Conservation (phyloP, 2,888 invertebrate species). For the Dryobotodes eremita region DNA sequence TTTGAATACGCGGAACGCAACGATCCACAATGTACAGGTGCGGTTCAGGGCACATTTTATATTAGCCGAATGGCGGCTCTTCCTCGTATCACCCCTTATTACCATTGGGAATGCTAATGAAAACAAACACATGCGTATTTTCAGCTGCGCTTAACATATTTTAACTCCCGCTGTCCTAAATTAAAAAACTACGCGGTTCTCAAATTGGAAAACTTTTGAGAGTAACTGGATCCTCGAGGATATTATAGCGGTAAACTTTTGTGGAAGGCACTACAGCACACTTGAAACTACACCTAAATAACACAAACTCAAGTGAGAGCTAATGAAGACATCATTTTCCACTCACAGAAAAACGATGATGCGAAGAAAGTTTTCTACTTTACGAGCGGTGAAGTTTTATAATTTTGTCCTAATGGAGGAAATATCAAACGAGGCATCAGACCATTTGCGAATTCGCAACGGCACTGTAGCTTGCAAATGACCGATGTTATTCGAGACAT, state of each 20-base stretch:
- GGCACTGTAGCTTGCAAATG: slow-evolving; percentile 56
- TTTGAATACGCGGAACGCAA: slow-evolving; percentile 63
- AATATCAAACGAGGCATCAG: slow-evolving; percentile 68
- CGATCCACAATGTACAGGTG: slow-evolving; percentile 45
- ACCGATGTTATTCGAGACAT: slow-evolving; percentile 55
- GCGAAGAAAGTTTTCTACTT: slow-evolving; percentile 60
- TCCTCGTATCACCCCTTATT: slow-evolving; percentile 46
- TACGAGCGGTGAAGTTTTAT: slow-evolving; percentile 66
- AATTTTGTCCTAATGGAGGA: slow-evolving; percentile 66
- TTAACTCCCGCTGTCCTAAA: slow-evolving; percentile 47
- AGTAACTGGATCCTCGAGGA: slow-evolving; percentile 28
- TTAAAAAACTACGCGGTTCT: slow-evolving; percentile 52
- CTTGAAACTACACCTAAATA: slow-evolving; percentile 36
- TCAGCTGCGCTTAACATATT: slow-evolving; percentile 53
- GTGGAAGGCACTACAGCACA: slow-evolving; percentile 28
- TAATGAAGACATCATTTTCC: slow-evolving; percentile 62
- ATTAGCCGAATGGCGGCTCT: slow-evolving; percentile 38
- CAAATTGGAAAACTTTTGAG: slow-evolving; percentile 53
- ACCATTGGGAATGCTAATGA: slow-evolving; percentile 59
- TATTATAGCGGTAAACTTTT: slow-evolving; percentile 39
- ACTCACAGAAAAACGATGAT: slow-evolving; percentile 58
- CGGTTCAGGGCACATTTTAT: slow-evolving; percentile 45
- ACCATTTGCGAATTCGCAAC: slow-evolving; percentile 60
- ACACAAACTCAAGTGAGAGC: slow-evolving; percentile 41
- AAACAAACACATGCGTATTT: slow-evolving; percentile 59